Conservation (phyloP, 2,797 vertebrate species). For the Crypturellus tataupa region DNA sequence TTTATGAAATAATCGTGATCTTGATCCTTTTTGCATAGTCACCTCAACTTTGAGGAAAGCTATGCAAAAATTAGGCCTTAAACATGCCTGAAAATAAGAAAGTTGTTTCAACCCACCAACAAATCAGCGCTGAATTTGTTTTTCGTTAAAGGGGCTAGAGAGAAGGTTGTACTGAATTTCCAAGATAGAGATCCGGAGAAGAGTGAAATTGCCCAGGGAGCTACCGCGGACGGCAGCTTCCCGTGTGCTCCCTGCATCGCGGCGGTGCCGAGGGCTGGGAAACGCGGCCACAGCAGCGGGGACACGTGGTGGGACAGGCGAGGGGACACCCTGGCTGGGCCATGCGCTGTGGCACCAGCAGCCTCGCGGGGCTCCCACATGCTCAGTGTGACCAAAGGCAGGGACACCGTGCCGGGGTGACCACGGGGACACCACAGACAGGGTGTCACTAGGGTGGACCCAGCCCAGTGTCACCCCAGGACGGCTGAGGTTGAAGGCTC, state of each 20-base stretch:
- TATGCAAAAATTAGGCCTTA: rapidly evolving
- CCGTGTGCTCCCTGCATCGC: not conserved
- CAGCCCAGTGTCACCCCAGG: no score
- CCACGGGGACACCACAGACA: no score
- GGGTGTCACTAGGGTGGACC: no score
- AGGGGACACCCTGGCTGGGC: not conserved
- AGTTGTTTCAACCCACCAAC: rapidly evolving
- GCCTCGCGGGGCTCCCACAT: no score
- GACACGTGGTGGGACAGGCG: not conserved
- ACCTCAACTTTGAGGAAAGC: not conserved
- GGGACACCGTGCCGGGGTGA: no score
- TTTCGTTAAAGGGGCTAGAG: not conserved
- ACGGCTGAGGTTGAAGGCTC: no score
- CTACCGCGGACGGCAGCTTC: rapidly evolving
- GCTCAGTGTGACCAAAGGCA: no score
- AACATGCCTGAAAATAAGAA: not conserved
- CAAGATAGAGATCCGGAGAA: not conserved
- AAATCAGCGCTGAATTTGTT: not conserved
- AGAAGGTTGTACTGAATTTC: not conserved
- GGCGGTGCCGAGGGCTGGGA: not conserved
- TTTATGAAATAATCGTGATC: not conserved
- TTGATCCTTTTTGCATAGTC: not conserved
- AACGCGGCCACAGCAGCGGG: not conserved
- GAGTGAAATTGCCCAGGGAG: not conserved
- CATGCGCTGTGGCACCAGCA: no score